Evolutionary conservation across 2,888 invertebrate genomes (phyloP).

Genomic region (Pseudolycoriella hygida): DNA sequence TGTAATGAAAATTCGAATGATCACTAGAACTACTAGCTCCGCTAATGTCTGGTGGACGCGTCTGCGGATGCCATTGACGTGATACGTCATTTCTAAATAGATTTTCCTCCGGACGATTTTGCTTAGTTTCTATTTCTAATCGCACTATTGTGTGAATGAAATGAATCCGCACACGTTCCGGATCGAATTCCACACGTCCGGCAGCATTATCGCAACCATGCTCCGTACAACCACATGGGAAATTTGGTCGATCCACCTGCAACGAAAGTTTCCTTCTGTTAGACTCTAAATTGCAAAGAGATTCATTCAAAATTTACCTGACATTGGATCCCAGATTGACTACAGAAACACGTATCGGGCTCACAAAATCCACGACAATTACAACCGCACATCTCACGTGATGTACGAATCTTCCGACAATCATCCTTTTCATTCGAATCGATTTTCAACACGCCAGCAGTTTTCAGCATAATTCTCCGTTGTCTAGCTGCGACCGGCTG

Average conservation of each 20-base stretch:
- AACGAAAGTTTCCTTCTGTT: neutral
- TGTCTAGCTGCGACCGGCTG: slow-evolving; percentile 88
- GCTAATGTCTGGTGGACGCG: neutral
- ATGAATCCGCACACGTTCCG: slow-evolving; percentile 85
- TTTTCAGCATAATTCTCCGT: slow-evolving; percentile 67
- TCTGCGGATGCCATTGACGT: neutral
- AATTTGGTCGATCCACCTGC: slow-evolving; percentile 80
- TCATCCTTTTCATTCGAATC: slow-evolving; percentile 87
- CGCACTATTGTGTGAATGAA: slow-evolving; percentile 95
- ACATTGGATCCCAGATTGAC: slow-evolving; percentile 89
- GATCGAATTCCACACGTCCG: slow-evolving; percentile 93
- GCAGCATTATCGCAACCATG: slow-evolving; percentile 85
- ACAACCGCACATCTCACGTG: slow-evolving; percentile 87
- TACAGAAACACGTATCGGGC: slow-evolving; percentile 90
- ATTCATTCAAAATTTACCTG: slow-evolving; percentile 39
- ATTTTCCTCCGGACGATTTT: slow-evolving; percentile 29
- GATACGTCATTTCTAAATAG: neutral
- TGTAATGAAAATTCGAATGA: neutral
- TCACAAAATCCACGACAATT: slow-evolving; percentile 85
- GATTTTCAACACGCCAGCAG: slow-evolving; percentile 88
- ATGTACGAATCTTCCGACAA: slow-evolving; percentile 78
- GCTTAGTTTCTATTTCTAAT: slow-evolving; percentile 72
- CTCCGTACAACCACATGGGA: slow-evolving; percentile 90
- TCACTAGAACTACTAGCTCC: neutral
- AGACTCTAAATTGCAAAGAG: neutral